Evolutionary conservation across 2,888 invertebrate genomes (phyloP).

Genomic region (Cataglyphis livida): DNA sequence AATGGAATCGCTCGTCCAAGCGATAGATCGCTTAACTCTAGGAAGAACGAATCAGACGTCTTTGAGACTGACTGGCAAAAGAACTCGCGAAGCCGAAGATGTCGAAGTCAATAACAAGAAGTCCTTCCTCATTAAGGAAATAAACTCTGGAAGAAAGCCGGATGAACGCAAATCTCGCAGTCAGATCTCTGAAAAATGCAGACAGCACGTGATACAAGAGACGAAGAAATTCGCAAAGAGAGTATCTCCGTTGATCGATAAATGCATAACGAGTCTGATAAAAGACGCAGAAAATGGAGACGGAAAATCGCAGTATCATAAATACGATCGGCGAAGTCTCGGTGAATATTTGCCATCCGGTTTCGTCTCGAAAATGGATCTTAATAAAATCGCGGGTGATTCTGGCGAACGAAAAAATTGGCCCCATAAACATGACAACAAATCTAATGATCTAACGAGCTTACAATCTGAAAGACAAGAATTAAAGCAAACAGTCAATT

Average conservation of each 20-base stretch:
- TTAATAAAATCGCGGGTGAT: background rate
- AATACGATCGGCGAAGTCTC: constrained; percentile 28
- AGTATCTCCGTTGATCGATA: constrained; percentile 69
- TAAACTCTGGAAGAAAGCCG: background rate
- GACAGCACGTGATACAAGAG: constrained; percentile 59
- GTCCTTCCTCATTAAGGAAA: constrained; percentile 42
- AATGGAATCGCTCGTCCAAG: constrained; percentile 37
- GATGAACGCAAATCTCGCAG: constrained; percentile 3
- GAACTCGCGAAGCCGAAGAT: constrained; percentile 36
- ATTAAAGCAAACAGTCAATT: constrained; percentile 1
- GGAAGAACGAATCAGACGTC: constrained; percentile 3
- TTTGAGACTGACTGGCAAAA: constrained; percentile 20
- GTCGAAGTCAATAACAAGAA: constrained; percentile 42
- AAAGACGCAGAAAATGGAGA: background rate
- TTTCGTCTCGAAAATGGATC: background rate
- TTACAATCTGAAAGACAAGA: background rate
- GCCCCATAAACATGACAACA: background rate
- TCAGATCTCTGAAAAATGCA: constrained; percentile 60
- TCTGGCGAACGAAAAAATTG: background rate
- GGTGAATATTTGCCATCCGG: background rate
- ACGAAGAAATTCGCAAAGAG: constrained; percentile 59
- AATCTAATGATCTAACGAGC: background rate
- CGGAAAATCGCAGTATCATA: constrained; percentile 6
- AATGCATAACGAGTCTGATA: constrained; percentile 64
- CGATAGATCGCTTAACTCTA: constrained; percentile 54